A percentile compares a stretch with the other conserved stretches of the same genome.
Conservation (phyloP, 2,888 invertebrate genomes). For the Clepsis dumicolana region DNA sequence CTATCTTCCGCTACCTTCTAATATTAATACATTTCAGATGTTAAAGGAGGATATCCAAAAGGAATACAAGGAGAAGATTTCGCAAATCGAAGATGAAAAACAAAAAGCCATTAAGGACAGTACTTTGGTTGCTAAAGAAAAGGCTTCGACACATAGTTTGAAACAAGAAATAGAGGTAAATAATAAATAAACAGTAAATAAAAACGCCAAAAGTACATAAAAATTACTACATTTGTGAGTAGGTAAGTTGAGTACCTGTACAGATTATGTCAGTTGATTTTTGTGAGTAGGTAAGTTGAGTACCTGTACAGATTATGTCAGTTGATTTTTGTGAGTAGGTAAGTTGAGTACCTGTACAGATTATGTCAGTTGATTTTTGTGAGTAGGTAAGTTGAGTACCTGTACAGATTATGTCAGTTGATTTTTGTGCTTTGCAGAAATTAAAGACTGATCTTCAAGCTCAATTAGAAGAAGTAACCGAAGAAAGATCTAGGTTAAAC, state of each 20-base stretch:
- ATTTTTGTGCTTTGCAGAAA: slow-evolving; percentile 62
- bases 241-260: no score
- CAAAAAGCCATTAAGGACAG: slow-evolving; percentile 68
- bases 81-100: slow-evolving; percentile 75
- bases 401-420: background rate
- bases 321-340: background rate
- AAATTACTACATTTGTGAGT: background rate
- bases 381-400: background rate
- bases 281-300: no score
- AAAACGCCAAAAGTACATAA: background rate
- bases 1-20: background rate
- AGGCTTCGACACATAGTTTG: slow-evolving; percentile 67
- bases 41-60: slow-evolving; percentile 76
- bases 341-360: no score
- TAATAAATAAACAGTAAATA: no score
- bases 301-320: background rate
- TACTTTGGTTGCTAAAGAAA: slow-evolving; percentile 70
- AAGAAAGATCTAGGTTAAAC: slow-evolving; percentile 74
- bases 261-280: background rate
- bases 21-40: slow-evolving; percentile 56
- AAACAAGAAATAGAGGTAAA: slow-evolving; percentile 77
- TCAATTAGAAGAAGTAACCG: slow-evolving; percentile 75
- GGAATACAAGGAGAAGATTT: slow-evolving; percentile 74
- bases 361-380: no score
- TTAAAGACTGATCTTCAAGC: slow-evolving; percentile 76